Conservation (phyloP, 2,113 vertebrate species). For the Galemys pyrenaicus region DNA sequence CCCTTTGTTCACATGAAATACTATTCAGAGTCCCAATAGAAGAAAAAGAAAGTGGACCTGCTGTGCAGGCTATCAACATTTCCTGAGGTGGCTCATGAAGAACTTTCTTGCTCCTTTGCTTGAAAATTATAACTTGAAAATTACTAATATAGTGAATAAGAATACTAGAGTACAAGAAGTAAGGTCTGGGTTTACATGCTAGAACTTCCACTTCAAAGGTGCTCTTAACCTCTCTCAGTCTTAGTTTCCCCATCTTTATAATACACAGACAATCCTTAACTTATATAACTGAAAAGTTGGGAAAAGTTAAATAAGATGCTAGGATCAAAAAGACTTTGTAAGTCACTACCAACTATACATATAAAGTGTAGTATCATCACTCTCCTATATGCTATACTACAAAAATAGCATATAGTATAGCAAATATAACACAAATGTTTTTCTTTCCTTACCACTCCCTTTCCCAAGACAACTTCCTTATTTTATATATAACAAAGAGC, state of each 20-base stretch:
- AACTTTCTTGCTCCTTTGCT: neutral
- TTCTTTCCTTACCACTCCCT: neutral
- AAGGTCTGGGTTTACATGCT: neutral
- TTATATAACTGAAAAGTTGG: neutral
- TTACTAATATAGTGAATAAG: neutral
- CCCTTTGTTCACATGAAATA: neutral
- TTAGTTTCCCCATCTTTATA: neutral
- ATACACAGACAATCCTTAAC: neutral
- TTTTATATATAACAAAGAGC: slow-evolving; percentile 15
- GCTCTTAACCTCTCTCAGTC: neutral
- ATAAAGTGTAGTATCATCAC: neutral
- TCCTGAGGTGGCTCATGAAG: neutral
- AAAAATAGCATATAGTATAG: too few relatives aligned
- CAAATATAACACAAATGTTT: neutral
- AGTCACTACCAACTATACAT: neutral
- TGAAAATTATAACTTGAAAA: slow-evolving; percentile 32
- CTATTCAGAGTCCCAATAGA: neutral
- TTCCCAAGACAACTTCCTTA: neutral
- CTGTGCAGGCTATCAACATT: neutral
- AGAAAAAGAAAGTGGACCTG: neutral
- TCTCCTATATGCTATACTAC: neutral
- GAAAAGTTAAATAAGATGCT: neutral
- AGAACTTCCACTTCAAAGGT: neutral
- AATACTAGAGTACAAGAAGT: neutral
- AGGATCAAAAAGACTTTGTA: neutral